phyloP scores from a whole-genome alignment of 2,888 invertebrate species.

The Barypeithes pellucidus region DNA sequence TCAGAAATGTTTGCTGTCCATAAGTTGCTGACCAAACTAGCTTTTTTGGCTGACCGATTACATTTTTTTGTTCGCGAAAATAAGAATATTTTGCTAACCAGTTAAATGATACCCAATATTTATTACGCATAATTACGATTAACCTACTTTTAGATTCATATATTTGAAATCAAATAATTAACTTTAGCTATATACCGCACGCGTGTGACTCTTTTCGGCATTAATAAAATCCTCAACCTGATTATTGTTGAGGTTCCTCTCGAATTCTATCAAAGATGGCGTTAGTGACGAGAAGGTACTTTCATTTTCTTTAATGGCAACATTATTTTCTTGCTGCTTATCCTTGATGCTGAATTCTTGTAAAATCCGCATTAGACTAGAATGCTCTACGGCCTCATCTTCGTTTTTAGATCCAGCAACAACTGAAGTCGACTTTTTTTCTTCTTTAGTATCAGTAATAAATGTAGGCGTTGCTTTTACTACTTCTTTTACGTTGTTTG shows the following conservation, averaged over 20 bases:
- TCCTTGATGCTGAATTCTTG: constrained; percentile 65
- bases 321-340: constrained; percentile 39
- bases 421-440: neutral
- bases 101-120: too few species aligned
- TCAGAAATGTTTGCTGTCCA: too few species aligned
- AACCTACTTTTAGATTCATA: too few species aligned
- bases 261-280: constrained; percentile 59
- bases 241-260: constrained; percentile 56
- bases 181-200: constrained; percentile 37
- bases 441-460: neutral
- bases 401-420: neutral
- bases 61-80: too few species aligned
- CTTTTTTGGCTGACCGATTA: too few species aligned
- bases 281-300: constrained; percentile 57
- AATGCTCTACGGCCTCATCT: constrained; percentile 63
- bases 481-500: neutral
- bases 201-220: constrained; percentile 60
- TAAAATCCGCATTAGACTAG: constrained; percentile 67
- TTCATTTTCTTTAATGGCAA: constrained; percentile 13
- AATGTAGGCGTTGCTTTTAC: neutral
- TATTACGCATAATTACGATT: too few species aligned
- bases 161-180: neutral
- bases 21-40: too few species aligned
- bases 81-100: too few species aligned
- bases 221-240: constrained; percentile 60